Evolutionary conservation across 2,113 vertebrate genomes (phyloP), one percentile per base, ranked within the genome.

Genomic region (Entelurus aequoreus): DNA sequence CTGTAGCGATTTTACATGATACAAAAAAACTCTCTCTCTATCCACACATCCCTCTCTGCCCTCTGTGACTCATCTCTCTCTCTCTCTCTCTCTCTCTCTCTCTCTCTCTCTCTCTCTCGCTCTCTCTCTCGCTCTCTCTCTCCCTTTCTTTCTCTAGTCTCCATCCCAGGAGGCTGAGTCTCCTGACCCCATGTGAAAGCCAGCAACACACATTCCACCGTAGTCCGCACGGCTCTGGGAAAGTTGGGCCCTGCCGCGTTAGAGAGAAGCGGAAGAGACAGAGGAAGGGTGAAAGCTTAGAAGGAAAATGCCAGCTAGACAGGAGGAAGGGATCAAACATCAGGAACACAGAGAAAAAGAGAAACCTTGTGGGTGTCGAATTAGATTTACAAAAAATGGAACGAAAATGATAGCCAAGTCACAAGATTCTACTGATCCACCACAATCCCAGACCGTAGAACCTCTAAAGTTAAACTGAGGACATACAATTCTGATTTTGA

Each of bases 211-310:
- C 89, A 92, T 94, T 94, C 92, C 93, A 93, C 89, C 88, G 87
- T 85, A 90, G 91, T 90, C 92, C 92, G 89, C 86, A 87, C 88
- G 65, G 76, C 75, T 90, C 92, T 92, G 92, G 90, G 92, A 94
- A 94, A 90, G 84, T 88, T 86, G 14, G 14, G 66, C 58, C 69
- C 82, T 85, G 84, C 80, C 71, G 65, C 69, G 62, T 35, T 66
- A 63, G 72, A 71, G 71, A 7, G 49, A 49, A 14, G 61, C 58
- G 58, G 56, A 46, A 46, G 38, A 51, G 48, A 47, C 15, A 53
- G 44, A 53, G 37, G 44, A 55, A 68, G 52, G 21, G 50, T 55
- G 67, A 55, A 46, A 66, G 60, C 62, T 65, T 55, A 50, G 63
- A 10, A 56, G 7, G 54, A 62, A 68, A 74, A 56, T 57, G 44